Evolutionary conservation across 1,140 invertebrate species (phyloP).

Genomic region (Chrysomallon squamiferum): DNA sequence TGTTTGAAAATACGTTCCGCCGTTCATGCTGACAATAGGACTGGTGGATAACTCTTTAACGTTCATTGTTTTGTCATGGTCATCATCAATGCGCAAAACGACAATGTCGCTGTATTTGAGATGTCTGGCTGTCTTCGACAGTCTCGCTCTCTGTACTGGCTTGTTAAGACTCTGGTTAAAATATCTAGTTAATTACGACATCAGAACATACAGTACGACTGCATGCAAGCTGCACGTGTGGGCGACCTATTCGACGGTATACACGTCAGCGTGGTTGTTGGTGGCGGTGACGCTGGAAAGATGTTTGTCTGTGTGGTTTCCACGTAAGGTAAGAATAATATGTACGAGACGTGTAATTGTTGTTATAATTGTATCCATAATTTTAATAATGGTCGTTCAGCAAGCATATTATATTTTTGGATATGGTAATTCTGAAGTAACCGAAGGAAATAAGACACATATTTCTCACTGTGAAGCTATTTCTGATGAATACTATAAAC

Average conservation of each 20-base stretch:
- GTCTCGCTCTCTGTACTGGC: constrained; percentile 29
- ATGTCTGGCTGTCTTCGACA: constrained; percentile 30
- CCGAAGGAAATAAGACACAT: too few relatives aligned
- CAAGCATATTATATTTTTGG: too few relatives aligned
- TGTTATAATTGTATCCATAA: too few relatives aligned
- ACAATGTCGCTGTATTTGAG: constrained; percentile 26
- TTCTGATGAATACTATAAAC: too few relatives aligned
- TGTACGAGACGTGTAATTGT: constrained; percentile 15
- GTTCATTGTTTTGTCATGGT: constrained; percentile 12
- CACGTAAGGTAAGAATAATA: constrained; percentile 17
- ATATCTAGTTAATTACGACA: constrained; percentile 22
- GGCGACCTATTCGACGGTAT: constrained; percentile 22
- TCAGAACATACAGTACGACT: constrained; percentile 10
- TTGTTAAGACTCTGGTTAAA: constrained; percentile 35
- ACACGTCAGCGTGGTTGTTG: constrained; percentile 36
- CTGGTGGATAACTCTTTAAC: constrained; percentile 25
- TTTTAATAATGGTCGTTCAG: too few relatives aligned
- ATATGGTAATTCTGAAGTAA: too few relatives aligned
- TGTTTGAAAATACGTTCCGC: too few relatives aligned
- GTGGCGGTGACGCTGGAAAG: constrained; percentile 39
- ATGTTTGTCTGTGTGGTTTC: constrained; percentile 33
- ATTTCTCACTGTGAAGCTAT: too few relatives aligned
- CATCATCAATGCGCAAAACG: not conserved
- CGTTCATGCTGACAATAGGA: too few relatives aligned
- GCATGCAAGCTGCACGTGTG: constrained; percentile 35